Evolutionary conservation across 2,888 invertebrate genomes (phyloP), one percentile per base, ranked within the genome.

Genomic region (Trichopria drosophilae): DNA sequence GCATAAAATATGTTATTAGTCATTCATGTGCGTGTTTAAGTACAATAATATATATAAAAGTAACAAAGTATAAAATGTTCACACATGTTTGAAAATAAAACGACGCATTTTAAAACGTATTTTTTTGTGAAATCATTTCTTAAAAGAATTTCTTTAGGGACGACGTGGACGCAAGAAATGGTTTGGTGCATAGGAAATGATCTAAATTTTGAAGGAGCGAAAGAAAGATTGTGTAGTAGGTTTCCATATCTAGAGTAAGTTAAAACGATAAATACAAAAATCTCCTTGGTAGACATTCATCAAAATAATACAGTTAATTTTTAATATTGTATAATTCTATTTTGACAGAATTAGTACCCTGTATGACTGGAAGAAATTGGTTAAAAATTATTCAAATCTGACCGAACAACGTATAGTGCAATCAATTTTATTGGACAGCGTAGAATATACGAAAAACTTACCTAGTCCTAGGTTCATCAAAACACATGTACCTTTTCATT

Each of bases 131-230:
- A 35, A 6, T 23, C 12, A 45, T 31, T 22, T 15, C 10, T 29
- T 35, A 7, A 16, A 41, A 44, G 24, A 42, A 28, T 35, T 15
- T 20, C 71, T 71, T 34, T 64, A 84, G 86, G 86, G 4, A 88
- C 88, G 18, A 89, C 88, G 18, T 88, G 88, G 88, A 80, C 84
- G 0, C 87, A 87, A 70, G 88, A 88, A 77, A 81, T 88, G 76
- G 82, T 86, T 0, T 88, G 87, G 83, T 76, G 86, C 49, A 77
- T 88, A 31, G 78, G 80, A 53, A 83, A 84, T 53, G 76, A 84
- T 58, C 69, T 85, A 39, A 80, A 88, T 69, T 83, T 80, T 53
- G 76, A 80, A 50, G 74, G 73, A 16, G 84, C 84, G 1, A 78
- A 79, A 67, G 75, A 76, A 19, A 77, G 79, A 5, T 70, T 84